Percentiles rank a stretch among this genome's conserved stretches.
Evolutionary conservation across 2,113 vertebrate genomes (phyloP).

Genomic region (Sprattus sprattus): DNA sequence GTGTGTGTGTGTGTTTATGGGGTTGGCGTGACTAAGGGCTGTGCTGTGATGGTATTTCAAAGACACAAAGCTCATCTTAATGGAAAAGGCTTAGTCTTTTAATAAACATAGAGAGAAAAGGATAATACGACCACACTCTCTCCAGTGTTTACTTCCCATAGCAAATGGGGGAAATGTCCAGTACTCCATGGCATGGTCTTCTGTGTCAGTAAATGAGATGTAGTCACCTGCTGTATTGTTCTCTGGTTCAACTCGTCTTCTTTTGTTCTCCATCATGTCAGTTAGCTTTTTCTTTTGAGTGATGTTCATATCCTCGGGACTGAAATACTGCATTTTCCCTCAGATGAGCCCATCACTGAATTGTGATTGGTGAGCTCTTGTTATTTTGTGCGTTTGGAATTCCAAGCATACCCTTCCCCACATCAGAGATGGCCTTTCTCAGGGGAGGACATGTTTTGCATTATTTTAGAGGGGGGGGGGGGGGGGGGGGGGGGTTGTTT

Average conservation of each 20-base stretch:
- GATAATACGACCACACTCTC: not conserved
- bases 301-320: no score
- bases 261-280: not conserved
- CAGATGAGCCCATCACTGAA: not conserved
- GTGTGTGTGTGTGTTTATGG: not conserved
- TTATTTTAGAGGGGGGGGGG: no score
- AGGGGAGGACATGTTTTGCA: constrained; percentile 4
- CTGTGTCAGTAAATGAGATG: not conserved
- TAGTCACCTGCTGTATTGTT: not conserved
- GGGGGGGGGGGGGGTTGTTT: not conserved
- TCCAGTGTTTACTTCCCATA: no score
- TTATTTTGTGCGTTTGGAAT: not conserved
- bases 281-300: not conserved
- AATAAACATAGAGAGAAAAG: not conserved
- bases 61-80: not conserved
- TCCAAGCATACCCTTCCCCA: not conserved
- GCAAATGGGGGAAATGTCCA: not conserved
- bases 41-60: not conserved
- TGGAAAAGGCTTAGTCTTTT: not conserved
- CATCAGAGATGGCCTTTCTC: not conserved
- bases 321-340: no score
- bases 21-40: not conserved
- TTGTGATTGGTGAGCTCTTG: not conserved
- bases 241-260: not conserved
- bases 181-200: not conserved